A percentile compares a stretch with the other conserved stretches of the same genome.
These are phyloP conservation scores for Corvus moneduloides DNA, from an alignment of 2,113 vertebrate species.

Conservation along the genomic window DNA sequence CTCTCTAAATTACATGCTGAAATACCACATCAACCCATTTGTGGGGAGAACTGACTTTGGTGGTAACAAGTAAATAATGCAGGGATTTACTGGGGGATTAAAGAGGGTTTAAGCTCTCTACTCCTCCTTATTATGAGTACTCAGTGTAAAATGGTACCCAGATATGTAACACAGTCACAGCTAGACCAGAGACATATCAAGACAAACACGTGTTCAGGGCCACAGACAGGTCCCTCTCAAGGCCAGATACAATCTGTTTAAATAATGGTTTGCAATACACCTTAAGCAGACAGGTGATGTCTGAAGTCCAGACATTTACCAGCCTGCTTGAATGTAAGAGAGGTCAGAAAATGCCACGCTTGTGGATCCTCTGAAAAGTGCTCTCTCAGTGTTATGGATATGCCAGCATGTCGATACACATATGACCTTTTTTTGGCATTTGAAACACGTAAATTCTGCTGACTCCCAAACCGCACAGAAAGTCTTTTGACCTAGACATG, in stretches of 20 bases:
- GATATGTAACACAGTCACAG: background rate
- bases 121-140: background rate
- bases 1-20: background rate
- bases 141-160: background rate
- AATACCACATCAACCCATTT: background rate
- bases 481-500: background rate
- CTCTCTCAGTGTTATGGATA: background rate
- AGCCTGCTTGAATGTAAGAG: background rate
- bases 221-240: background rate
- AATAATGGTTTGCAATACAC: background rate
- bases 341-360: background rate
- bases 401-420: background rate
- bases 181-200: background rate
- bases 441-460: background rate
- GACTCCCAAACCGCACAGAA: background rate
- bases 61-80: background rate
- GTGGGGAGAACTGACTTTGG: background rate
- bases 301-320: background rate
- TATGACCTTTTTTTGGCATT: background rate
- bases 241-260: background rate
- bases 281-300: background rate
- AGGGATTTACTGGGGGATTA: background rate
- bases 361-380: background rate
- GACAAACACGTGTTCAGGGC: background rate
- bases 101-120: background rate